These are phyloP conservation scores for Centropus bengalensis DNA, from an alignment of 2,113 vertebrate genomes.

Conservation along the genomic window DNA sequence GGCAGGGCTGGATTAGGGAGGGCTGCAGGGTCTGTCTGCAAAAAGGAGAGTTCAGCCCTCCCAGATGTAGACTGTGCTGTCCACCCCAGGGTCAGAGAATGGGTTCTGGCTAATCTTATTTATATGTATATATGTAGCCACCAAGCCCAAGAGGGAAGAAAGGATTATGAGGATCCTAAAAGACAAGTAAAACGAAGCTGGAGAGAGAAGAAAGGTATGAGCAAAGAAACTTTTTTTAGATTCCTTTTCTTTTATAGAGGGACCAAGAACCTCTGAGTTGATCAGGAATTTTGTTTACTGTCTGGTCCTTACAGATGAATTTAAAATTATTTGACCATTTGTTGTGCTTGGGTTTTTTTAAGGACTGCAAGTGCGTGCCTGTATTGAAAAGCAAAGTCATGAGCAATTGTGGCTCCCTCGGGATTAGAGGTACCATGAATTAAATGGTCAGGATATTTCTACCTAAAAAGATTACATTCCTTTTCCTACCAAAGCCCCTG, in stretches of 20 bases:
- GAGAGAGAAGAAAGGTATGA: neutral
- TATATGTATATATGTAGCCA: neutral
- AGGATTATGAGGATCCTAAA: neutral
- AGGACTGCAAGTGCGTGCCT: neutral
- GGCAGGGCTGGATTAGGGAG: neutral
- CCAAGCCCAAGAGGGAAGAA: neutral
- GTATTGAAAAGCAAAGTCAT: neutral
- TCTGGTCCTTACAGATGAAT: neutral
- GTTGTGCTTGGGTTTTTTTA: neutral
- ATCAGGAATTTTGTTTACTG: neutral
- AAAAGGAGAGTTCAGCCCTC: neutral
- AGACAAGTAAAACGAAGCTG: neutral
- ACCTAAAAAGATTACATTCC: neutral
- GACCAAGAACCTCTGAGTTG: neutral
- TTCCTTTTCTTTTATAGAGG: neutral
- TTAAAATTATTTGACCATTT: neutral
- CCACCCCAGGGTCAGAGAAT: neutral
- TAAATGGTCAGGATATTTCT: neutral
- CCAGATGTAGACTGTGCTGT: neutral
- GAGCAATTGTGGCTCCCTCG: neutral
- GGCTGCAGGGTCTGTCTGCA: too few relatives aligned
- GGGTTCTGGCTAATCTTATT: neutral
- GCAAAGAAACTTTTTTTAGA: neutral
- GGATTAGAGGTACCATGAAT: neutral
- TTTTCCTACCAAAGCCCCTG: conserved; percentile 6